Percentiles rank a stretch among this genome's conserved stretches.
These are phyloP conservation scores for Plebejus argus DNA, from an alignment of 2,888 invertebrate genomes.

Conservation along the genomic window DNA sequence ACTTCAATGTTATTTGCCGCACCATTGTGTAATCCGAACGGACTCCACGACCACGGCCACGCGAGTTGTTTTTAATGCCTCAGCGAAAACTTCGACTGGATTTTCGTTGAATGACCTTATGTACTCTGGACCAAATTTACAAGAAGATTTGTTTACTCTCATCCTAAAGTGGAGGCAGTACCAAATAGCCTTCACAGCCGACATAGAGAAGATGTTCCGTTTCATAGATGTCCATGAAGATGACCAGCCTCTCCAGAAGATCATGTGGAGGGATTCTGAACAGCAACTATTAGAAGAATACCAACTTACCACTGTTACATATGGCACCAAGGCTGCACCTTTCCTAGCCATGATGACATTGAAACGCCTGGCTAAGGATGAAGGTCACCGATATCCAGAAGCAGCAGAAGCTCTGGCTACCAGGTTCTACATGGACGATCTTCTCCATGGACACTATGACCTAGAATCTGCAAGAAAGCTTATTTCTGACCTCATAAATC, in stretches of 20 bases:
- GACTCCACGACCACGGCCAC: slow-evolving; percentile 31
- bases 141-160: slow-evolving; percentile 19
- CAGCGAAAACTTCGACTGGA: slow-evolving; percentile 33
- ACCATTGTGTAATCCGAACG: slow-evolving; percentile 20
- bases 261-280: neutral
- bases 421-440: too few relatives aligned
- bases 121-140: slow-evolving; percentile 27
- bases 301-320: slow-evolving; percentile 28
- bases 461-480: neutral
- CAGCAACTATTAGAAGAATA: neutral
- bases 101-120: slow-evolving; percentile 25
- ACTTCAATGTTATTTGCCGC: too few relatives aligned
- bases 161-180: slow-evolving; percentile 27
- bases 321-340: slow-evolving; percentile 40
- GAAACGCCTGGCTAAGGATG: too few relatives aligned
- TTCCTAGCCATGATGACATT: slow-evolving; percentile 43
- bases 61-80: slow-evolving; percentile 31
- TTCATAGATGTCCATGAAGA: slow-evolving; percentile 8
- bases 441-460: slow-evolving; percentile 7
- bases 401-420: too few relatives aligned
- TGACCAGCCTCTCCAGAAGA: slow-evolving; percentile 17
- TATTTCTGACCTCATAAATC: slow-evolving; percentile 16
- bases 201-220: slow-evolving; percentile 12
- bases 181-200: slow-evolving; percentile 12
- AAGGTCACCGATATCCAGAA: too few relatives aligned